Percentiles rank a stretch among this genome's conserved stretches.
Conservation (phyloP, 2,797 vertebrate genomes). For the Crax fasciolata region DNA sequence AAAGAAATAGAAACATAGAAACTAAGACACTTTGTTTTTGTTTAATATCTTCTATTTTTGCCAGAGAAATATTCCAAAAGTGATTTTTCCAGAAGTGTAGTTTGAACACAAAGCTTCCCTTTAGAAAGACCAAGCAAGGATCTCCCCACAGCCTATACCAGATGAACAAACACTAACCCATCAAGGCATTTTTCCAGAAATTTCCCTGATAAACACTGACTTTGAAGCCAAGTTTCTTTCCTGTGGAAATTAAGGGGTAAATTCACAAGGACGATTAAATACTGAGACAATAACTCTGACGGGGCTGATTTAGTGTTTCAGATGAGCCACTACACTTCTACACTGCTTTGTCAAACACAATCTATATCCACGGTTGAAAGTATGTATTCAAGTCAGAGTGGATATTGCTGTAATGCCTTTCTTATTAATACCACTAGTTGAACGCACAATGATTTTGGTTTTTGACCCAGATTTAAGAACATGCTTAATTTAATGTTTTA, state of each 20-base stretch:
- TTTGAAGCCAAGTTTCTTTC: neutral
- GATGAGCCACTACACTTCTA: neutral
- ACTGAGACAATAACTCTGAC: neutral
- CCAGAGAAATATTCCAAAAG: neutral
- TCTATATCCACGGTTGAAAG: neutral
- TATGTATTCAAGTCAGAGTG: neutral
- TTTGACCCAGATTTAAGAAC: neutral
- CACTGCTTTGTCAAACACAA: neutral
- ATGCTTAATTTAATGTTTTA: neutral
- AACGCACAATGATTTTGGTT: neutral
- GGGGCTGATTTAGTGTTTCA: neutral
- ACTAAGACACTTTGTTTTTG: too few relatives aligned
- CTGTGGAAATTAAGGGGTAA: neutral
- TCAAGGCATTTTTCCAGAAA: neutral
- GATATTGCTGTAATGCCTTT: neutral
- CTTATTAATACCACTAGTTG: neutral
- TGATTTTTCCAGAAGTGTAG: neutral
- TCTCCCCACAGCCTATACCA: neutral
- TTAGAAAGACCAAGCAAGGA: neutral
- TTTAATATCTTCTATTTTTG: neutral
- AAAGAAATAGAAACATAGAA: too few relatives aligned
- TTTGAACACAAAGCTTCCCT: neutral
- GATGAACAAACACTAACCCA: neutral
- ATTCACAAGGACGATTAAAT: neutral
- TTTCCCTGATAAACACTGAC: neutral